Percentiles rank a stretch among this genome's conserved stretches.
These are phyloP conservation scores for Scaptomyza graminum DNA, from an alignment of 1,140 invertebrate species.

Conservation along the genomic window DNA sequence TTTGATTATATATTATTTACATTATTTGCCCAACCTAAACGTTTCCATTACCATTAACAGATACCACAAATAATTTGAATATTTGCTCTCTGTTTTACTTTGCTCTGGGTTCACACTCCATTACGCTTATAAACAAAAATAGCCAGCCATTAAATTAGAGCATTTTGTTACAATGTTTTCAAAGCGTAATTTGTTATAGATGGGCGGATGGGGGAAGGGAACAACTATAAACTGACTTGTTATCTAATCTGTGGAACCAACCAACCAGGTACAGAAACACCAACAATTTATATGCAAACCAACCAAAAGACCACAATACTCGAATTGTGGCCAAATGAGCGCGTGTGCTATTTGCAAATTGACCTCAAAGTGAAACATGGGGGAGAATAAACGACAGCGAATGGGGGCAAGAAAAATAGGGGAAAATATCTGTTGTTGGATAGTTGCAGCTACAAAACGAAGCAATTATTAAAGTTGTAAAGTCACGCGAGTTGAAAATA, in stretches of 20 bases:
- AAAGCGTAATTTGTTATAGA: slow-evolving; percentile 15
- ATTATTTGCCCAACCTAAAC: not conserved
- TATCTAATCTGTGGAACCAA: slow-evolving; percentile 30
- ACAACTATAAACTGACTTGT: not conserved
- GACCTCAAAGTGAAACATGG: slow-evolving; percentile 31
- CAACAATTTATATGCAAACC: slow-evolving; percentile 28
- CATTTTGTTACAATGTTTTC: slow-evolving; percentile 21
- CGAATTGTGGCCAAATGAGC: slow-evolving; percentile 58
- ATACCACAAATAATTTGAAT: not conserved
- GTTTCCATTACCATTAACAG: not conserved
- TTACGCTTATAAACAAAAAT: slow-evolving; percentile 3
- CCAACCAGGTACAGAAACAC: slow-evolving; percentile 12
- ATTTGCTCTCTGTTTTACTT: no score
- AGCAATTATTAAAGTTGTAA: slow-evolving; percentile 39
- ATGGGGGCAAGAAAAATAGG: not conserved
- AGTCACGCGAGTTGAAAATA: slow-evolving; percentile 45
- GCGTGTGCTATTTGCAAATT: slow-evolving; percentile 54
- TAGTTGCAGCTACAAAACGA: slow-evolving; percentile 32
- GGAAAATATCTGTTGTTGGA: not conserved
- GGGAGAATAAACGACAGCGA: not conserved
- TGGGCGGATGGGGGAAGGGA: not conserved
- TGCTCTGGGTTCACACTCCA: not conserved
- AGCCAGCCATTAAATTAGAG: slow-evolving; percentile 1
- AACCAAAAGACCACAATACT: slow-evolving; percentile 37
- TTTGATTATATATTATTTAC: not conserved